These are phyloP conservation scores for Stramonita haemastoma DNA, from an alignment of 2,888 invertebrate species.

Conservation along the genomic window DNA sequence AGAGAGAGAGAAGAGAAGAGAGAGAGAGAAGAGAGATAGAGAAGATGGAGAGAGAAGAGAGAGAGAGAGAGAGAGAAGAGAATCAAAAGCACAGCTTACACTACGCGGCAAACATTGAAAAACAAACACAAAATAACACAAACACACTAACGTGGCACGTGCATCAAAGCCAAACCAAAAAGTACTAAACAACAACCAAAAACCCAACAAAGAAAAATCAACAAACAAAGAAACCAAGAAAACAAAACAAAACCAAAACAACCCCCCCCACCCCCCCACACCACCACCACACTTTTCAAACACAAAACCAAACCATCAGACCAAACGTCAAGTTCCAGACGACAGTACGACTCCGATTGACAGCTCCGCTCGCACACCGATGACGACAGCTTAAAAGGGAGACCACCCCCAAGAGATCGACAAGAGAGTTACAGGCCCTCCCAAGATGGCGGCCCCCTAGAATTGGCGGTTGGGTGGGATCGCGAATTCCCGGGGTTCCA, in stretches of 20 bases:
- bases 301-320: not conserved
- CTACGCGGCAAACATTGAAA: not conserved
- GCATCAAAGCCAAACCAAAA: not conserved
- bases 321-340: not conserved
- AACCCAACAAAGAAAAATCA: not conserved
- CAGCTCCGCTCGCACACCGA: not conserved
- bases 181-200: not conserved
- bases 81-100: not conserved
- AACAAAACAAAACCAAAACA: not conserved
- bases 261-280: not conserved
- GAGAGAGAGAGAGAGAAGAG: not conserved
- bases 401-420: constrained; percentile 33
- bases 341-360: not conserved
- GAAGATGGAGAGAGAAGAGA: not conserved
- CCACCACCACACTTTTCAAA: not conserved
- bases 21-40: not conserved
- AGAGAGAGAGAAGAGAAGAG: not conserved
- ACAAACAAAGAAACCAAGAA: not conserved
- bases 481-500: constrained; percentile 24
- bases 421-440: constrained; percentile 33
- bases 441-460: not conserved
- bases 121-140: not conserved
- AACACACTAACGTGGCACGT: not conserved
- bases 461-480: not conserved
- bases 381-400: constrained; percentile 17